Evolutionary conservation across 2,797 vertebrate genomes (phyloP).

Genomic region (Sebastes nivosus): DNA sequence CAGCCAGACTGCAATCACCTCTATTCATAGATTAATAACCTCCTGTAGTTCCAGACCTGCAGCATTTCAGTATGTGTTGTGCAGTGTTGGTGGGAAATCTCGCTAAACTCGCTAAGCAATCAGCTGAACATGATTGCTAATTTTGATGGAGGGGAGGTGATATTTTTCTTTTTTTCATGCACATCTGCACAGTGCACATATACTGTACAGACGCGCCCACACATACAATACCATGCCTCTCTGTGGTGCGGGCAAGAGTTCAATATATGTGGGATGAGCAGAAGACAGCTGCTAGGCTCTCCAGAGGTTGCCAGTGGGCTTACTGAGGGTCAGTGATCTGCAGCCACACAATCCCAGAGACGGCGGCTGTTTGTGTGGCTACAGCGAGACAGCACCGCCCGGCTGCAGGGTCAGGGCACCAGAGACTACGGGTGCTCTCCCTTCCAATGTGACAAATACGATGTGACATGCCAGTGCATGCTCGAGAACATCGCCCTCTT

Average conservation of each 20-base stretch:
- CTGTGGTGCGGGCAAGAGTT: not conserved
- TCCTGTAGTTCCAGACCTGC: constrained; percentile 28
- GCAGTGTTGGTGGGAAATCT: not conserved
- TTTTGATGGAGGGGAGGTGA: not conserved
- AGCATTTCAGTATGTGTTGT: constrained; percentile 27
- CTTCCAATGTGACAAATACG: constrained; percentile 70
- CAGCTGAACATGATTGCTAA: constrained; percentile 26
- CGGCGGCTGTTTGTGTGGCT: constrained; percentile 31
- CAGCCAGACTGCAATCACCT: constrained; percentile 59
- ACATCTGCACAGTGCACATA: not conserved
- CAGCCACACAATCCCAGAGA: constrained; percentile 33
- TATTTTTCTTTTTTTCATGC: constrained; percentile 16
- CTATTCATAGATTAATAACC: constrained; percentile 65
- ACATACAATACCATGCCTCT: not conserved
- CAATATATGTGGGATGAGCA: constrained; percentile 6
- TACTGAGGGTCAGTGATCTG: constrained; percentile 48
- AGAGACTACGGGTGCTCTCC: constrained; percentile 48
- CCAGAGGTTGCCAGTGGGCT: constrained; percentile 13
- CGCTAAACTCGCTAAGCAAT: constrained; percentile 34
- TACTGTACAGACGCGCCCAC: not conserved
- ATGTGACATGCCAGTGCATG: constrained; percentile 65
- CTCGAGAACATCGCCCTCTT: constrained; percentile 53
- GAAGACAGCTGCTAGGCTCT: not conserved
- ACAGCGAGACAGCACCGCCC: constrained; percentile 30
- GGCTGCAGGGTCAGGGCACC: constrained; percentile 62